Evolutionary conservation across 2,113 vertebrate species (phyloP).

Genomic region (Tachysurus vachellii): DNA sequence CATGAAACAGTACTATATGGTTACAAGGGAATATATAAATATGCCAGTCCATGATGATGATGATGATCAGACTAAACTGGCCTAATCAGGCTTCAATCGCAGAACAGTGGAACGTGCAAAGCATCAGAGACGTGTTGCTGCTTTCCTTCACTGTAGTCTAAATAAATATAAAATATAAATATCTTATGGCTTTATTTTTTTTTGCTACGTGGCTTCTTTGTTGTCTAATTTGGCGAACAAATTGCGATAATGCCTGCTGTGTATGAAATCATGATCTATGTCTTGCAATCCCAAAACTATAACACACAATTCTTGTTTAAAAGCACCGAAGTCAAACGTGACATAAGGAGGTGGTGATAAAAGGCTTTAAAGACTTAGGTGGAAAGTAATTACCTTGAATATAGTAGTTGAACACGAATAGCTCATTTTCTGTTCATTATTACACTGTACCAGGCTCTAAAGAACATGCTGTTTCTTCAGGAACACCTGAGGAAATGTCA

Average conservation of each 20-base stretch:
- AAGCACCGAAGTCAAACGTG: background rate
- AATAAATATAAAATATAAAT: background rate
- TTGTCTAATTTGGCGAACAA: background rate
- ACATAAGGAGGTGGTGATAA: background rate
- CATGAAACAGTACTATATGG: background rate
- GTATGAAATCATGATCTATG: background rate
- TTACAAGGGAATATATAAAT: conserved; percentile 5
- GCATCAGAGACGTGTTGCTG: background rate
- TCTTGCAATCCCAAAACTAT: background rate
- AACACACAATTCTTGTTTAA: background rate
- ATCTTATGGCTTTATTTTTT: background rate
- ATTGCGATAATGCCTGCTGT: background rate
- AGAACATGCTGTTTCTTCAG: background rate
- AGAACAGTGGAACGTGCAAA: background rate
- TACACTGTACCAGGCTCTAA: background rate
- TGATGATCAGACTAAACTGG: background rate
- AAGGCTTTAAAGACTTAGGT: background rate
- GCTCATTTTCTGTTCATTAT: background rate
- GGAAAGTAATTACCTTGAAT: background rate
- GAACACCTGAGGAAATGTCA: background rate
- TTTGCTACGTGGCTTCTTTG: background rate
- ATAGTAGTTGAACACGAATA: background rate
- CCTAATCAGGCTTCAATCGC: background rate
- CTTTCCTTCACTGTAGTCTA: background rate
- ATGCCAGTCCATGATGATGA: background rate